A percentile compares a stretch with the other conserved stretches of the same genome.
Evolutionary conservation across 1,140 invertebrate species (phyloP).

Genomic region (Eubasilissa regina): DNA sequence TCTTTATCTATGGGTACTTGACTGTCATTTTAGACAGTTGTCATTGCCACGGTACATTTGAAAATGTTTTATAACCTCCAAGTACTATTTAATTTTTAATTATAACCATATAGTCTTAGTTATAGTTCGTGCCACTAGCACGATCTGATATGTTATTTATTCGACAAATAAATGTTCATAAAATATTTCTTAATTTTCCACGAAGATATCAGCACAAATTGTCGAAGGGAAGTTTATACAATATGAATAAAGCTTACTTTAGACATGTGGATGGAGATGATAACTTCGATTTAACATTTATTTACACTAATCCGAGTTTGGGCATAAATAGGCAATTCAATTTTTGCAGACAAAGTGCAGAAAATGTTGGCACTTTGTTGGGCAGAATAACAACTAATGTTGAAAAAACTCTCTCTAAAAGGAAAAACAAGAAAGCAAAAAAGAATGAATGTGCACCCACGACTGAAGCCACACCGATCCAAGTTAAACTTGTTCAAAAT

Average conservation of each 20-base stretch:
- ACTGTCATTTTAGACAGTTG: neutral
- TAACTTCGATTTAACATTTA: constrained; percentile 71
- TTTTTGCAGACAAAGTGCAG: constrained; percentile 75
- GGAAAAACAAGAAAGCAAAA: constrained; percentile 66
- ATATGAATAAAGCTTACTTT: constrained; percentile 73
- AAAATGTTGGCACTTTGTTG: constrained; percentile 74
- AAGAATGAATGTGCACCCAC: constrained; percentile 45
- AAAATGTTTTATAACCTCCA: neutral
- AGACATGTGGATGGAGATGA: constrained; percentile 64
- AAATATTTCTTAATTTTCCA: neutral
- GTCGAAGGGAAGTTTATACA: constrained; percentile 49
- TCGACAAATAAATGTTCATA: neutral
- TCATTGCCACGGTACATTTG: neutral
- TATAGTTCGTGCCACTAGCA: neutral
- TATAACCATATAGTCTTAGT: neutral
- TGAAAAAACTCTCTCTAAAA: constrained; percentile 72
- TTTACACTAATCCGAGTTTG: constrained; percentile 65
- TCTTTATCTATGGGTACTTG: neutral
- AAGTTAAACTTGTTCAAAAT: constrained; percentile 62
- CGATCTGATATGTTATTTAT: constrained; percentile 19
- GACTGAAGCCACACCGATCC: constrained; percentile 61
- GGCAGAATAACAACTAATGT: constrained; percentile 77
- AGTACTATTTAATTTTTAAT: neutral
- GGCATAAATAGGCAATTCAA: constrained; percentile 77
- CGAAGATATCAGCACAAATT: constrained; percentile 28